phyloP scores from a whole-genome alignment of 92 coral and sea anemone species.

The Micromussa lordhowensis region DNA sequence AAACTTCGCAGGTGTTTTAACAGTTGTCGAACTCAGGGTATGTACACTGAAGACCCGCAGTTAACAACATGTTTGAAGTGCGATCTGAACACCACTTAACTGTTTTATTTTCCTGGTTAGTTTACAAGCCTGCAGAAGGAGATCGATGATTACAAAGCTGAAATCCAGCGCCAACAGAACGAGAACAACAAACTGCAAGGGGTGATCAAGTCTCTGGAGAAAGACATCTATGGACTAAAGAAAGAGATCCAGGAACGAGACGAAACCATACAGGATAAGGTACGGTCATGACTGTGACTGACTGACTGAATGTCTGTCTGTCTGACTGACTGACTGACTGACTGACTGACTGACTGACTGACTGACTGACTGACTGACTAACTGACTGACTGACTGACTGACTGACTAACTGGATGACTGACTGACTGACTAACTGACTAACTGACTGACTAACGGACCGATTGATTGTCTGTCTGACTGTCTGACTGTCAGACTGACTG shows the following conservation, averaged over 20 bases:
- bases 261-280: conserved; percentile 99
- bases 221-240: conserved; percentile 97
- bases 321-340: not conserved
- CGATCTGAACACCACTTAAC: not conserved
- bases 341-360: not conserved
- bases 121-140: conserved; percentile 98
- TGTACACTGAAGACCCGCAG: not conserved
- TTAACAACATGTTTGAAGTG: not conserved
- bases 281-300: conserved; percentile 1
- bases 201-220: conserved; percentile 98
- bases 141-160: conserved; percentile 96
- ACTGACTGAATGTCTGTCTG: no score
- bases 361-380: not conserved
- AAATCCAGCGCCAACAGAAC: conserved; percentile 94
- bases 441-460: not conserved
- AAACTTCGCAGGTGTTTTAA: not conserved
- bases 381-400: not conserved
- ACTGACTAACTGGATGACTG: not conserved
- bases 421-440: not conserved
- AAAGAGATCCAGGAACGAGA: conserved; percentile 99
- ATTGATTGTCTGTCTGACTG: not conserved
- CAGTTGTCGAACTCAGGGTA: no score
- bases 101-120: conserved; percentile 37
- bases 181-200: conserved; percentile 98
- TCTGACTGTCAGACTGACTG: not conserved